Conservation (phyloP, 2,113 vertebrate species). For the Phrynocephalus versicolor region DNA sequence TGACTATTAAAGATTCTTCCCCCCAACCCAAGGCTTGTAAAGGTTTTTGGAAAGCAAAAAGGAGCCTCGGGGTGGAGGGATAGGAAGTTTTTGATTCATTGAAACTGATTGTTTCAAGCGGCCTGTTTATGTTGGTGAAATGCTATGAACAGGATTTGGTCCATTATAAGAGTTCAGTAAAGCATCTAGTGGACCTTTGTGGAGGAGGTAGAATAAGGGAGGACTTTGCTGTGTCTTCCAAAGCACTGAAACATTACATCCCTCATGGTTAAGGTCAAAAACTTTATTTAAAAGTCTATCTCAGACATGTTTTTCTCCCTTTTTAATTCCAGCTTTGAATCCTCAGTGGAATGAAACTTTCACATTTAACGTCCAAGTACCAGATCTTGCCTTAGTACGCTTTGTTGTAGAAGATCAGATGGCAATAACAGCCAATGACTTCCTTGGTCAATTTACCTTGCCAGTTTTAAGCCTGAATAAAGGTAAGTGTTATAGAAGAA, state of each 20-base stretch:
- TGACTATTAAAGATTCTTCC: too few species aligned
- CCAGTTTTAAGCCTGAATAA: conserved; percentile 82
- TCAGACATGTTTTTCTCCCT: conserved; percentile 8
- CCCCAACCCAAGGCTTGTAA: too few species aligned
- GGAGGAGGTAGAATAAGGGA: neutral
- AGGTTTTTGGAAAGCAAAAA: too few species aligned
- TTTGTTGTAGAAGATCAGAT: conserved; percentile 81
- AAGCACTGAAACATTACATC: neutral
- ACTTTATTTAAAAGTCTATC: neutral
- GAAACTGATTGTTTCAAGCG: too few species aligned
- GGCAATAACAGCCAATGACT: conserved; percentile 76
- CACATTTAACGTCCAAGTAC: conserved; percentile 79
- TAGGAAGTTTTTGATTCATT: too few species aligned
- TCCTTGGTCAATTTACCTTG: conserved; percentile 87
- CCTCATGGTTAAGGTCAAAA: neutral
- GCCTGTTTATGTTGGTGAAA: too few species aligned
- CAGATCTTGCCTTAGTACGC: conserved; percentile 84
- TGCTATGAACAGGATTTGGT: too few species aligned
- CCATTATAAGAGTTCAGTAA: too few species aligned
- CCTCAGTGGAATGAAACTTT: conserved; percentile 84
- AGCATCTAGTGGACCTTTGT: too few species aligned
- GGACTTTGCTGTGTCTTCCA: neutral
- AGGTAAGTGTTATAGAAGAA: conserved; percentile 82
- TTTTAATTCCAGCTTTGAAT: conserved; percentile 76
- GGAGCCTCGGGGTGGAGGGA: too few species aligned